phyloP scores from a whole-genome alignment of 2,797 vertebrate genomes.

The Sardinella longiceps region DNA sequence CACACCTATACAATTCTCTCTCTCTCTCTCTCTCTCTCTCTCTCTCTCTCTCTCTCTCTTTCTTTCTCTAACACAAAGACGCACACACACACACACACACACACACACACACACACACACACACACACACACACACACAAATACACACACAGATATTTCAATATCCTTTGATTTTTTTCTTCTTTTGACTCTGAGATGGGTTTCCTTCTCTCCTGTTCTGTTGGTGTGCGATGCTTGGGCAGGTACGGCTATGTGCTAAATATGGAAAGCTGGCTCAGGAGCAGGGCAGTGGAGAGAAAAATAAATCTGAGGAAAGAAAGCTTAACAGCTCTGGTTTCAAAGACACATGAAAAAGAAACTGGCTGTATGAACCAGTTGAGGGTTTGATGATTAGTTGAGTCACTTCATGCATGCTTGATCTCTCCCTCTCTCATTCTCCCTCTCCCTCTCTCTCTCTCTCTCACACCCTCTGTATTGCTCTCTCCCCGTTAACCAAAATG shows the following conservation, averaged over 20 bases:
- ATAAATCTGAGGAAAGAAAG: constrained; percentile 8
- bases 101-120: background rate
- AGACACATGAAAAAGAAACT: constrained; percentile 27
- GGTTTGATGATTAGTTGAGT: constrained; percentile 9
- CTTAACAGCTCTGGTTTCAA: constrained; percentile 2
- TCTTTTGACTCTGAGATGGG: constrained; percentile 14
- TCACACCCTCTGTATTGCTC: background rate
- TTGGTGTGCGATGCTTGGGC: constrained; percentile 32
- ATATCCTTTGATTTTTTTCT: constrained; percentile 15
- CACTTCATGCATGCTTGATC: background rate
- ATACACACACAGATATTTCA: constrained; percentile 10
- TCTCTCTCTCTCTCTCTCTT: no score
- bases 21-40: no score
- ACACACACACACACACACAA: background rate
- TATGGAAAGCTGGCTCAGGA: constrained; percentile 26
- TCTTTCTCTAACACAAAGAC: background rate
- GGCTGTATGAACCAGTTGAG: background rate
- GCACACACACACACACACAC: background rate
- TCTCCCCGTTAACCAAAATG: constrained; percentile 27
- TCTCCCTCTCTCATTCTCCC: background rate
- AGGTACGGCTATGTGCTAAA: constrained; percentile 33
- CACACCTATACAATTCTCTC: background rate
- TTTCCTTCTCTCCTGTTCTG: background rate
- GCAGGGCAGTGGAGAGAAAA: constrained; percentile 14
- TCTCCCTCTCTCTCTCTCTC: constrained; percentile 11